Evolutionary conservation across 2,888 invertebrate species (phyloP).

Genomic region (Mesorhabditis sp.): DNA sequence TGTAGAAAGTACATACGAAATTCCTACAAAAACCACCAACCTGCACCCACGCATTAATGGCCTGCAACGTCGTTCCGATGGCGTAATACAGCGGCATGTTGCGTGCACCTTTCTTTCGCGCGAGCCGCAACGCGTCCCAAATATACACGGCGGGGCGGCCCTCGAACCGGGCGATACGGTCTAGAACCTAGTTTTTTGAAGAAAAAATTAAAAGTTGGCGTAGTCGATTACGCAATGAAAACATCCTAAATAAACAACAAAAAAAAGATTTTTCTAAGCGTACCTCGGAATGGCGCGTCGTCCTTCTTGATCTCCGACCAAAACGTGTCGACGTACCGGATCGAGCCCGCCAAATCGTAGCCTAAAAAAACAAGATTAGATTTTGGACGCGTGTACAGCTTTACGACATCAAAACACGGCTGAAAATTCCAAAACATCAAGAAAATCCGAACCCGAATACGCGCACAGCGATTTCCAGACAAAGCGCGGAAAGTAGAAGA

Average conservation of each 20-base stretch:
- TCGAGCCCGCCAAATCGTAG: conserved; percentile 41
- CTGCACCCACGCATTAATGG: conserved; percentile 45
- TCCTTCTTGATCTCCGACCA: conserved; percentile 34
- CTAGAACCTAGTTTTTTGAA: conserved; percentile 18
- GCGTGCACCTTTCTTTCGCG: conserved; percentile 35
- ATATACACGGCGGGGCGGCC: conserved; percentile 48
- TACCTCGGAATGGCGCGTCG: conserved; percentile 31
- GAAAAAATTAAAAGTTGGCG: not conserved
- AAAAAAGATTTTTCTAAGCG: not conserved
- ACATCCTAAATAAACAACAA: too few relatives aligned
- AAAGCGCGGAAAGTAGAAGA: conserved; percentile 55
- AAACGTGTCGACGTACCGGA: conserved; percentile 46
- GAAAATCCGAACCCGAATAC: conserved; percentile 36
- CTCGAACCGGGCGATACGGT: conserved; percentile 37
- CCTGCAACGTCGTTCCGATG: conserved; percentile 41
- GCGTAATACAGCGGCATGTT: conserved; percentile 49
- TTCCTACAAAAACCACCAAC: not conserved
- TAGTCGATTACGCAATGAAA: too few relatives aligned
- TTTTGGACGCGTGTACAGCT: not conserved
- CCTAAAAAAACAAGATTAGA: conserved; percentile 16
- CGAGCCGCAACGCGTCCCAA: conserved; percentile 55
- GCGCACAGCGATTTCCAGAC: conserved; percentile 50
- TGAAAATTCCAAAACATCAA: too few relatives aligned
- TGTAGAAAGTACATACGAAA: not conserved
- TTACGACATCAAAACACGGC: too few relatives aligned